Evolutionary conservation across 2,797 vertebrate genomes (phyloP).

Genomic region (Acomys russatus): DNA sequence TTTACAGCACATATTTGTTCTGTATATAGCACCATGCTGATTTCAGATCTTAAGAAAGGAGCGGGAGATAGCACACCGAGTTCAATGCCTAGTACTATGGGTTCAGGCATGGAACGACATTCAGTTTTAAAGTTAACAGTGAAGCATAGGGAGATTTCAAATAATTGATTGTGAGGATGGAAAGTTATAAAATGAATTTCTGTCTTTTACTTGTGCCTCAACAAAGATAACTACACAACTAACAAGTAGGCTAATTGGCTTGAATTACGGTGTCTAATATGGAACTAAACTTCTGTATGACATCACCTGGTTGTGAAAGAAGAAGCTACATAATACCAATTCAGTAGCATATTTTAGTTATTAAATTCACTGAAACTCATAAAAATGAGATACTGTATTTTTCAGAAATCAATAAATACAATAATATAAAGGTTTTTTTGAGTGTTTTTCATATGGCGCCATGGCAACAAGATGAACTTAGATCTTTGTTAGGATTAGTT

Average conservation of each 20-base stretch:
- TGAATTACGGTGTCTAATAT: slow-evolving; percentile 1
- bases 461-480: slow-evolving; percentile 39
- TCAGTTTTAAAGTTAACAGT: slow-evolving; percentile 44
- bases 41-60: slow-evolving; percentile 45
- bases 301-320: not conserved
- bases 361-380: slow-evolving; percentile 42
- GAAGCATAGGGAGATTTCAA: not conserved
- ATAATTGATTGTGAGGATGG: not conserved
- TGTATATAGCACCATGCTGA: not conserved
- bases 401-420: slow-evolving; percentile 39
- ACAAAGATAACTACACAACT: not conserved
- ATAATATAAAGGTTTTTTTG: not conserved
- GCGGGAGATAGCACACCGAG: not conserved
- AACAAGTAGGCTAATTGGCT: slow-evolving; percentile 16
- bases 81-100: not conserved
- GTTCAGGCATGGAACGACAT: fast-evolving
- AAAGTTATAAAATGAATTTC: slow-evolving; percentile 28
- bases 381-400: slow-evolving; percentile 62
- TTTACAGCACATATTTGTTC: not conserved
- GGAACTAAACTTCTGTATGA: not conserved
- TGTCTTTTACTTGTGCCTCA: slow-evolving; percentile 1
- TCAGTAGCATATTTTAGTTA: slow-evolving; percentile 42
- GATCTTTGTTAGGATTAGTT: not conserved
- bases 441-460: not conserved
- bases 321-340: slow-evolving; percentile 39